Evolutionary conservation across 2,113 vertebrate species (phyloP), one percentile per base, ranked within the genome.

Genomic region (Arothron firmamentum): DNA sequence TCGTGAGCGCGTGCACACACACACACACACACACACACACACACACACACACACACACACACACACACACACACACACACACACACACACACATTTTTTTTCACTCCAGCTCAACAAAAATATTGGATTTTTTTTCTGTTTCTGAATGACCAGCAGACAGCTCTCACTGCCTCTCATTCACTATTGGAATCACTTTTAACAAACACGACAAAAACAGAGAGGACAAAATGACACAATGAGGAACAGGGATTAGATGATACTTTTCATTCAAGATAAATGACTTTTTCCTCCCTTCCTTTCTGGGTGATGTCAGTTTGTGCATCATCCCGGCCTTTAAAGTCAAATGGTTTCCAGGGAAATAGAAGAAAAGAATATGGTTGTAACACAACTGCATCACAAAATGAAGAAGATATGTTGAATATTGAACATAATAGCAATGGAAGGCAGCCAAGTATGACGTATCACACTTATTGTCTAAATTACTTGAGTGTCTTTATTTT

Each of bases 361-460:
- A 19, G 38, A 10, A 49, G 59, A 23, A 74, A 51, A 74, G 69
- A 52, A 74, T 67, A 23, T 23, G 21, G 21, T 69, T 43, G 3
- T 51, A 56, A 43, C 65, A 75, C 13, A 20, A 60, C 52, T 54
- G 78, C 62, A 74, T 41, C 6, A 4, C 12, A 15, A 43, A 42
- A 9, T 12, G 9, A 42, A 42, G 14, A 42, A 15, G 4, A 43
- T 15, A 43, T 23, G 21, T 23, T 23, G 21, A 7, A 49, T 13
- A 43, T 43, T 43, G 21, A 23, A 23, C 21, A 23, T 2, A 31
- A 4, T 67, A 46, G 49, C 45, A 58, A 54, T 60, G n/a, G 25
- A 17, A 34, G 17, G 2, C 4, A 48, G 21, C 58, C 49, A 50
- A 51, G 34, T 10, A 1, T 34, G 42, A 43, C 11, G 41, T 63